Percentiles rank a stretch among this genome's conserved stretches.
Evolutionary conservation across 2,113 vertebrate species (phyloP).

Genomic region (Glaucomys volans): DNA sequence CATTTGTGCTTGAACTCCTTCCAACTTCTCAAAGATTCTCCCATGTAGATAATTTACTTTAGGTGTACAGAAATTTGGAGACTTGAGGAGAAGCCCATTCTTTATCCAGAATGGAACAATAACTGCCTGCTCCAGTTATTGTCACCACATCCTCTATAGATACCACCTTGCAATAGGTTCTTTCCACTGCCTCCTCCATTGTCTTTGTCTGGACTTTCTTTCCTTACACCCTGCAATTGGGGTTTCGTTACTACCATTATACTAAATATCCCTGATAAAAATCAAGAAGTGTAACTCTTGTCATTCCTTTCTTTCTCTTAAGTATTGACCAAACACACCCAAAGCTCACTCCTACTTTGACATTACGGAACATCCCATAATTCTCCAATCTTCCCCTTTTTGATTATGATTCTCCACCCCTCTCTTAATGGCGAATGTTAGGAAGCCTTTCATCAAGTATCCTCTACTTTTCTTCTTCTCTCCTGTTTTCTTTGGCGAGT

Average conservation of each 20-base stretch:
- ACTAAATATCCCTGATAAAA: not conserved
- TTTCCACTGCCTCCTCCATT: not conserved
- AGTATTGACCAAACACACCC: not conserved
- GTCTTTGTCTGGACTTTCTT: not conserved
- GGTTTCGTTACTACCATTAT: not conserved
- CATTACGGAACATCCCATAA: not conserved
- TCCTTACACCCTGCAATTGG: not conserved
- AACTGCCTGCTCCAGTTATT: not conserved
- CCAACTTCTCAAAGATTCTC: not conserved
- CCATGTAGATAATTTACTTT: not conserved
- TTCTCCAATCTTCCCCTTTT: not conserved
- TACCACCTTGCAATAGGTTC: not conserved
- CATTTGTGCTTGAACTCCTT: not conserved
- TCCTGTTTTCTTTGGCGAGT: not conserved
- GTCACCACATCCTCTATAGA: not conserved
- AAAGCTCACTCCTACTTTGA: not conserved
- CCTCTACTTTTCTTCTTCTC: not conserved
- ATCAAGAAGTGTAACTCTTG: not conserved
- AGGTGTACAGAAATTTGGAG: not conserved
- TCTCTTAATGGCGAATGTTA: not conserved
- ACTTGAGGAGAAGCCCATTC: not conserved
- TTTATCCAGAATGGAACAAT: no score
- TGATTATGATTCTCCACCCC: not conserved
- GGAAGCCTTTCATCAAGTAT: rapidly evolving
- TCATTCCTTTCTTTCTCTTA: not conserved